phyloP scores from a whole-genome alignment of 2,797 vertebrate genomes.

The Macropus fuliginosus region DNA sequence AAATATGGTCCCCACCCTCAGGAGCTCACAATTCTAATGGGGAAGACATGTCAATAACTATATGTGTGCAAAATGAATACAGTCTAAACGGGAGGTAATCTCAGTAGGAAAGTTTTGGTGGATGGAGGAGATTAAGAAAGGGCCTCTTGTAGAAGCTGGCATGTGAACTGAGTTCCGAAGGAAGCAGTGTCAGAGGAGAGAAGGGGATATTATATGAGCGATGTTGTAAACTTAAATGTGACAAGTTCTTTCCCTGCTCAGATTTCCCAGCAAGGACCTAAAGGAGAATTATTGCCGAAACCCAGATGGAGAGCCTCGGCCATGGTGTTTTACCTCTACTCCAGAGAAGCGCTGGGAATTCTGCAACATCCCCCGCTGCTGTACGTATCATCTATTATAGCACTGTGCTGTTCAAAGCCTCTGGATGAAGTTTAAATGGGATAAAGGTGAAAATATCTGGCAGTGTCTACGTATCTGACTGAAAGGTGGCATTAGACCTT shows the following conservation, averaged over 20 bases:
- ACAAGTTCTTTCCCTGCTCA: constrained; percentile 70
- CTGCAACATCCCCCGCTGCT: constrained; percentile 91
- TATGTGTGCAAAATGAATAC: neutral
- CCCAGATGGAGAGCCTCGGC: constrained; percentile 93
- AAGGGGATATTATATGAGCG: neutral
- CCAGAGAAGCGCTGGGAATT: constrained; percentile 92
- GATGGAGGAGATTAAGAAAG: neutral
- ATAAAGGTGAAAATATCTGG: neutral
- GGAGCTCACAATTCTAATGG: neutral
- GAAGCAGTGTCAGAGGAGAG: neutral
- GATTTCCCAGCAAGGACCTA: constrained; percentile 94
- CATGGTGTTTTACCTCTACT: constrained; percentile 95
- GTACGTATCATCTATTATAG: constrained; percentile 83
- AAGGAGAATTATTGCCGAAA: constrained; percentile 97
- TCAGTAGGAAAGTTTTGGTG: neutral
- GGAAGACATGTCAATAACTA: neutral
- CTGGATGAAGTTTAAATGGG: neutral
- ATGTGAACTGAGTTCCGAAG: neutral
- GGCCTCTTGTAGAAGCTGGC: neutral
- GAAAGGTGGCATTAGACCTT: neutral
- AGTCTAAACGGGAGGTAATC: neutral
- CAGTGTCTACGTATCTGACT: neutral
- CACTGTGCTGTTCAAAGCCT: neutral
- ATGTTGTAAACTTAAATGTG: neutral
- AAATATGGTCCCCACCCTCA: neutral